Conservation (phyloP, 2,113 vertebrate genomes). For the Rousettus leschenaultii region DNA sequence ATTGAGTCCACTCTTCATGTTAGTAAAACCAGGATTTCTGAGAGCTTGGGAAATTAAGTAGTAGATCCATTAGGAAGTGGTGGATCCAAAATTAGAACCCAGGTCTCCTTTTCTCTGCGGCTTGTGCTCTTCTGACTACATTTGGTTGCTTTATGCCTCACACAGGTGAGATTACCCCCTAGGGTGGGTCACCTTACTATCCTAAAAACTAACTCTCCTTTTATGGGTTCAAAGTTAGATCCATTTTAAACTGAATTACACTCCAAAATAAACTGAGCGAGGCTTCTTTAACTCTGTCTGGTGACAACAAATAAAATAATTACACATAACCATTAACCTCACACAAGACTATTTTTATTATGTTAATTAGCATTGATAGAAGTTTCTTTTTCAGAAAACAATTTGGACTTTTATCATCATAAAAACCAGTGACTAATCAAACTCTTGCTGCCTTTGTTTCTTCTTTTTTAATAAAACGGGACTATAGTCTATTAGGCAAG, state of each 20-base stretch:
- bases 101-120: not conserved
- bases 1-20: not conserved
- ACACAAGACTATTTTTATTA: not conserved
- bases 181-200: not conserved
- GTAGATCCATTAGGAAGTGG: not conserved
- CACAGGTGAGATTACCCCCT: not conserved
- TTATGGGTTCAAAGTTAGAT: not conserved
- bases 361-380: not conserved
- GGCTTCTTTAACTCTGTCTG: not conserved
- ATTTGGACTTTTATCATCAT: not conserved
- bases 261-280: not conserved
- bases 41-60: not conserved
- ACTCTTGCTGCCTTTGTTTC: not conserved
- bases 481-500: not conserved
- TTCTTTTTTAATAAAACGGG: not conserved
- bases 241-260: not conserved
- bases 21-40: not conserved
- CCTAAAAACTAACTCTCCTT: not conserved
- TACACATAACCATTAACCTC: not conserved
- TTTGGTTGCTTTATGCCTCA: not conserved
- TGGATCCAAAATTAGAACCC: not conserved
- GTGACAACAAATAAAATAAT: slow-evolving; percentile 8
- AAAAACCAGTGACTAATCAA: slow-evolving; percentile 30
- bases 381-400: not conserved
- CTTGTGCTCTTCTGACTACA: not conserved